Evolutionary conservation across 2,113 vertebrate genomes (phyloP).

Genomic region (Athene noctua): DNA sequence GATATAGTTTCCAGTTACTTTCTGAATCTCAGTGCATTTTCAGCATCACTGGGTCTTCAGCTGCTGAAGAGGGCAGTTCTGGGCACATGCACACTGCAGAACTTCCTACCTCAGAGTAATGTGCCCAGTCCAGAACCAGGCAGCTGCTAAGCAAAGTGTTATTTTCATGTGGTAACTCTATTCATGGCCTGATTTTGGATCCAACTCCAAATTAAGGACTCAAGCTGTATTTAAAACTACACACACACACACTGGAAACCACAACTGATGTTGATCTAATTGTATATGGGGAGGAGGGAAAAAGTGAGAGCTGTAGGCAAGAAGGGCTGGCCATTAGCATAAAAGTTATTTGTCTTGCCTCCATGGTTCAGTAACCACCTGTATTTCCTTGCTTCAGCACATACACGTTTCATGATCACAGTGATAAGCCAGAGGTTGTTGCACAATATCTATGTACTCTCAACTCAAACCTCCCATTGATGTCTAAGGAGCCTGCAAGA

Average conservation of each 20-base stretch:
- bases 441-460: not conserved
- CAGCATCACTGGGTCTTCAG: not conserved
- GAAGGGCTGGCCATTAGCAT: not conserved
- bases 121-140: not conserved
- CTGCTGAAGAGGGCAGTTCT: not conserved
- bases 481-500: not conserved
- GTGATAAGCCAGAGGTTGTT: not conserved
- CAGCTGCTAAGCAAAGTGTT: not conserved
- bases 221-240: not conserved
- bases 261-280: not conserved
- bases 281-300: not conserved
- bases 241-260: not conserved
- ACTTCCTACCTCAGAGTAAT: not conserved
- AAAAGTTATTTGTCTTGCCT: not conserved
- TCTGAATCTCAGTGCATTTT: not conserved
- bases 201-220: not conserved
- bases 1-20: not conserved
- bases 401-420: rapidly evolving
- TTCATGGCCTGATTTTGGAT: not conserved
- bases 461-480: not conserved
- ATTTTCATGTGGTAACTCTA: not conserved
- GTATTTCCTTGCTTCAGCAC: not conserved
- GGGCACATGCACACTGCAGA: not conserved
- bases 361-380: not conserved
- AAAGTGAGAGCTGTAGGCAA: not conserved